phyloP scores from a whole-genome alignment of 2,113 vertebrate species.

The Oreochromis aureus region DNA sequence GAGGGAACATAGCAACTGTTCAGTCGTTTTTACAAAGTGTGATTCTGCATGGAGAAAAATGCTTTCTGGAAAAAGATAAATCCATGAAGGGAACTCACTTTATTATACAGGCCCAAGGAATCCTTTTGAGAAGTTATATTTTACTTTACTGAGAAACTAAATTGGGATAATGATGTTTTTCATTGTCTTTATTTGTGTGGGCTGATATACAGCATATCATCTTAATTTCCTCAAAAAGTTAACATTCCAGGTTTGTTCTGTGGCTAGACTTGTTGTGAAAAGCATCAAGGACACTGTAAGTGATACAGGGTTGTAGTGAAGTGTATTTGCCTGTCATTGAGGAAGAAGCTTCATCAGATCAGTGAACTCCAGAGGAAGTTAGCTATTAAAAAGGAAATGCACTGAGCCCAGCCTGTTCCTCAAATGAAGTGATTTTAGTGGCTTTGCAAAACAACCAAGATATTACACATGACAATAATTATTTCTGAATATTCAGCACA shows the following conservation, averaged over 20 bases:
- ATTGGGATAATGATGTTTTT: background rate
- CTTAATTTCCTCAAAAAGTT: background rate
- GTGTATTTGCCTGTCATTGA: background rate
- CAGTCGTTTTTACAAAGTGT: background rate
- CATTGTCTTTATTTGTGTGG: background rate
- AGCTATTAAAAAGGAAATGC: background rate
- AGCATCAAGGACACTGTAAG: background rate
- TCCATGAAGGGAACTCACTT: background rate
- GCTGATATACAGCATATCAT: background rate
- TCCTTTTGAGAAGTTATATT: background rate
- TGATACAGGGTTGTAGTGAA: background rate
- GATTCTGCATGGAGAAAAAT: background rate
- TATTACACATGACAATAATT: background rate
- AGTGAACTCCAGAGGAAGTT: background rate
- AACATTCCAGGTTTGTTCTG: background rate
- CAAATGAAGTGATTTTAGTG: background rate
- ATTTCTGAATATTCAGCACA: background rate
- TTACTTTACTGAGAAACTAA: background rate
- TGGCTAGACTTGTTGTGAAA: background rate
- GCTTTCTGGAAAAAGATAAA: background rate
- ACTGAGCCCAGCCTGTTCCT: background rate
- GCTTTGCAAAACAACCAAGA: background rate
- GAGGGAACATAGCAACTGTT: background rate
- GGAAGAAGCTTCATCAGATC: background rate
- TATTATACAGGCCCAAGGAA: background rate